phyloP scores from a whole-genome alignment of 2,113 vertebrate species.

The Rhinopomastus cyanomelas region DNA sequence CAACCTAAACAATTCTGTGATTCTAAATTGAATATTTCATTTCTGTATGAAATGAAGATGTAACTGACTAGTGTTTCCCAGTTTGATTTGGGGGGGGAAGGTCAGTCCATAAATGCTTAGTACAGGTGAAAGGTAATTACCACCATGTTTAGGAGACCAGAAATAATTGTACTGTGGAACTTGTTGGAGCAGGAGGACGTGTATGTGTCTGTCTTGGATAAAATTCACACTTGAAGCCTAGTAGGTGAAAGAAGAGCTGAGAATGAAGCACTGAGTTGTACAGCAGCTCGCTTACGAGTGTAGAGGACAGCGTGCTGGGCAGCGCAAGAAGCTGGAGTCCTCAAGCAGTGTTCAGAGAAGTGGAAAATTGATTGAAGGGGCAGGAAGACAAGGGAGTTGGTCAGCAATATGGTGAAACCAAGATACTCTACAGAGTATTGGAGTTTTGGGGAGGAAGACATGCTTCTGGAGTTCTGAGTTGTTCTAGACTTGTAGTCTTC shows the following conservation, averaged over 20 bases:
- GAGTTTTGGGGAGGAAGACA: neutral
- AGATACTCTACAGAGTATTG: neutral
- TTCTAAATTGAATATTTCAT: neutral
- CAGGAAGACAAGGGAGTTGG: neutral
- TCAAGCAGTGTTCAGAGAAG: neutral
- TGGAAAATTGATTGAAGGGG: neutral
- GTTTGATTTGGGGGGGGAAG: too few species aligned
- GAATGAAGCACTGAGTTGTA: accelerated
- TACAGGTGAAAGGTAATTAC: neutral
- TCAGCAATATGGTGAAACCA: neutral
- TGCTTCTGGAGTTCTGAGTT: neutral
- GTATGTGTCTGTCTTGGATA: neutral
- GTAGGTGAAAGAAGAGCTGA: neutral
- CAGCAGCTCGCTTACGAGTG: accelerated
- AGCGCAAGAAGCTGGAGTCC: accelerated
- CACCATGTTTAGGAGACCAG: neutral
- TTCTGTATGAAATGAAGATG: too few species aligned
- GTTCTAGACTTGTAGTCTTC: neutral
- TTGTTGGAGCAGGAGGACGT: neutral
- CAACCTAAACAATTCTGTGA: neutral
- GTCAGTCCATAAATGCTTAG: neutral
- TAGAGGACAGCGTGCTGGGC: accelerated
- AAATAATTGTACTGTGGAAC: neutral
- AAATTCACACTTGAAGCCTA: neutral
- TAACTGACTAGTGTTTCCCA: neutral